Evolutionary conservation across 2,888 invertebrate species (phyloP), one percentile per base, ranked within the genome.

Genomic region (Drosophila nigricruria): DNA sequence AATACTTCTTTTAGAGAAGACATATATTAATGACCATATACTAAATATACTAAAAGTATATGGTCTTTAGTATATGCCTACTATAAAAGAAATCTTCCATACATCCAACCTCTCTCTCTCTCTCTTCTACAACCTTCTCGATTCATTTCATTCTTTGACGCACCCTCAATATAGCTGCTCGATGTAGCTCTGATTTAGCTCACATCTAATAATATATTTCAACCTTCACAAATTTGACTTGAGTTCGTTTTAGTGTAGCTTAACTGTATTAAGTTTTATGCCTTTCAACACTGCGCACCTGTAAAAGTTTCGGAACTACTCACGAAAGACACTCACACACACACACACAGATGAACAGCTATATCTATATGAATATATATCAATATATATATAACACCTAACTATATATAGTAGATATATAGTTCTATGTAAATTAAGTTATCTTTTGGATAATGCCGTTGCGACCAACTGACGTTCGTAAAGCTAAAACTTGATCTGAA

Each of bases 401-500:
- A 30, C 23, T 20, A 42, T 47, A 30, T 38, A 27, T 27, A 59
- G 36, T 3, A 36, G 34, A 53, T 20, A 25, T 10, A 52, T 52
- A 25, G 16, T 38, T 32, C n/a, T 23, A 38, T n/a, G 30, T 1
- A 30, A 45, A 52, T 47, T 25, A 14, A 53, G 61, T 38, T 66
- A 56, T 62, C 38, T 65, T 60, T 58, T 45, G 80, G 79, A 66
- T 88, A 77, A 79, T 82, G 77, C 89, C 84, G 87, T 65, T 69
- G 69, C 72, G 20, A 64, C 43, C 70, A 74, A 89, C 84, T 89
- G 84, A 63, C 77, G 74, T 70, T 77, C 74, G 75, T 74, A 53
- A 84, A 84, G 88, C 73, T 70, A 86, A 74, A 84, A 89, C 68
- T 81, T 84, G 70, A 79, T 85, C 88, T 85, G 88, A 89, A 64